phyloP scores from a whole-genome alignment of 2,113 vertebrate species.

The Clupea harengus region DNA sequence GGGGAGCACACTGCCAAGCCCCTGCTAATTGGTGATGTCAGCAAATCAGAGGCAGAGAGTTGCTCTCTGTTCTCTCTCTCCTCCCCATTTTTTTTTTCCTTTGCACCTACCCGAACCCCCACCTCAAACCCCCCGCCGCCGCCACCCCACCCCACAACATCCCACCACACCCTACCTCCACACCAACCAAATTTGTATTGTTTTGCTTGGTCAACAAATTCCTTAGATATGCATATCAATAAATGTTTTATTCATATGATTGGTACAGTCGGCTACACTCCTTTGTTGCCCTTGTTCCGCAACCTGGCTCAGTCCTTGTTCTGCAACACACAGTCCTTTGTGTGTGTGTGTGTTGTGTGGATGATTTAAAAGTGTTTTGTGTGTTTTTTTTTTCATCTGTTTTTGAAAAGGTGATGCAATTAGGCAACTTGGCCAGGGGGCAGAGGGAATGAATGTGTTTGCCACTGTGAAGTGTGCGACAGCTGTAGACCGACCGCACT shows the following conservation, averaged over 20 bases:
- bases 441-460: conserved; percentile 61
- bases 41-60: conserved; percentile 51
- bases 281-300: conserved; percentile 6
- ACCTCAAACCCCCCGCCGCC: conserved; percentile 24
- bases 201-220: conserved; percentile 67
- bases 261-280: conserved; percentile 25
- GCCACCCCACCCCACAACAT: neutral
- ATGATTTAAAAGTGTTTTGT: neutral
- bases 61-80: conserved; percentile 15
- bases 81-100: conserved; percentile 23
- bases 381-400: conserved; percentile 46
- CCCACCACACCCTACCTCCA: conserved; percentile 37
- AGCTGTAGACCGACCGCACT: conserved; percentile 31
- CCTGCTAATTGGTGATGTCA: conserved; percentile 71
- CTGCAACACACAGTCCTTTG: no score
- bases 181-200: conserved; percentile 44
- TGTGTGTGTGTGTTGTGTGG: neutral
- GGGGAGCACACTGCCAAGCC: conserved; percentile 58
- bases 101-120: neutral
- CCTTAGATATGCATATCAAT: conserved; percentile 68
- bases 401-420: conserved; percentile 40
- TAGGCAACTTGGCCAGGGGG: conserved; percentile 51
- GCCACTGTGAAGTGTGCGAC: conserved; percentile 47
- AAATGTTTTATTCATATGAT: conserved; percentile 73
- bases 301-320: neutral